Evolutionary conservation across 2,113 vertebrate genomes (phyloP), one percentile per base, ranked within the genome.

Genomic region (Lichenostomus cassidix): DNA sequence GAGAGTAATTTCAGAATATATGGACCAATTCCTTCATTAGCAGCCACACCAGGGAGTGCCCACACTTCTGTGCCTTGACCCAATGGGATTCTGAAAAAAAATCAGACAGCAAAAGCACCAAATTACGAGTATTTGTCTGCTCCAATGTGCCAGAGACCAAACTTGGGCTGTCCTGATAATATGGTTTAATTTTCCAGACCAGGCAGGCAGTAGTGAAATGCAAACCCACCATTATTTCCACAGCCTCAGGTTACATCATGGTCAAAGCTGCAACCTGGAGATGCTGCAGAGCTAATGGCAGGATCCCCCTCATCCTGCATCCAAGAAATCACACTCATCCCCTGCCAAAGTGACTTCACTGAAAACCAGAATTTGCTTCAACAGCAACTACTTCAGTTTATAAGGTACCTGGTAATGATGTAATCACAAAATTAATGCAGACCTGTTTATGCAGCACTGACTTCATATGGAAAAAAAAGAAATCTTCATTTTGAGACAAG

Each of bases 381-480:
- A 80, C 59, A 85, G 35, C 2, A 1, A 22, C 67, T 52, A 4
- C 17, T 83, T 64, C 6, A 10, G 25, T 77, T 83, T 47, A 9
- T 28, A 49, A 56, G 28, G 25, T 44, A 47, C 15, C 56, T 84
- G 78, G 9, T 21, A 63, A 65, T 27, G 16, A 63, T 27, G 24
- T 5, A 44, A 55, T 55, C 29, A 55, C 60, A 67, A 53, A 84
- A 91, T 53, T 44, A 42, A 39, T 18, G 67, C 37, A 41, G 74
- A 52, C 12, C 53, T 59, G 21, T 27, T 89, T 35, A 29, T 33
- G 20, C 63, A 83, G 42, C 41, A 55, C 20, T 4, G 9, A 10
- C 42, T 73, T 53, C 64, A 71, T 27, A 10, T 0, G 2, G 2
- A 39, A 39, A 3, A 2, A 11, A 37, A 23, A 23, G 17, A 41